Evolutionary conservation across 2,888 invertebrate genomes (phyloP), one percentile per base, ranked within the genome.

Genomic region (Stenodema calcarata): DNA sequence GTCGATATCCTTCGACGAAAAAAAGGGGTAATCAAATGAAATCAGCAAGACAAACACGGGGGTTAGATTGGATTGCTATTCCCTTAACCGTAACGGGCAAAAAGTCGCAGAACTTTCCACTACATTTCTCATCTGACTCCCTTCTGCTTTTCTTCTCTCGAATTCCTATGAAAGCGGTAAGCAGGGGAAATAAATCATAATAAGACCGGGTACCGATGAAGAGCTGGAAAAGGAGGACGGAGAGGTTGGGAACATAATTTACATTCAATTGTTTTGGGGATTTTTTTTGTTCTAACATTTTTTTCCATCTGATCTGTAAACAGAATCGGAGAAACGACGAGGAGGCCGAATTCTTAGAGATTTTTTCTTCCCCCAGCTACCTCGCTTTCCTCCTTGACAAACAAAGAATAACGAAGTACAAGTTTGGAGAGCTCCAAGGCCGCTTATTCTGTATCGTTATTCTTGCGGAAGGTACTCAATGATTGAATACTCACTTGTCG

Each of bases 371-470:
- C 18, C 73, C 16, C 18, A 14, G 35, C 73, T 35, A 35, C 14
- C 73, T 41, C 35, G 16, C 73, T 35, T 30, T 35, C 14, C 73
- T 6, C 16, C 35, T 80, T 35, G 80, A 80, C 80, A 80, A 80
- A 80, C 80, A 80, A 80, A 30, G 80, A 47, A 80, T 80, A 80
- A 80, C 80, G 80, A 80, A 80, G 44, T 78, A 50, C 80, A 54
- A 80, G 80, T 80, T 80, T 80, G 80, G n/a, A 80, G 80, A 28
- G 80, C 28, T 16, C 30, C 54, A 28, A 23, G 44, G 78, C 16
- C n/a, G n/a, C 27, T 4, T 18, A 14, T 23, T 44, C 80, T 50
- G 30, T 27, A 14, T 80, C 54, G 50, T 80, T 80, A 80, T 28
- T 50, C 47, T 80, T 50, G 47, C 54, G 30, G 80, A 50, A 80